Conservation (phyloP, 35 echinoderm and acorn worm genomes). For the Eucidaris tribuloides region DNA sequence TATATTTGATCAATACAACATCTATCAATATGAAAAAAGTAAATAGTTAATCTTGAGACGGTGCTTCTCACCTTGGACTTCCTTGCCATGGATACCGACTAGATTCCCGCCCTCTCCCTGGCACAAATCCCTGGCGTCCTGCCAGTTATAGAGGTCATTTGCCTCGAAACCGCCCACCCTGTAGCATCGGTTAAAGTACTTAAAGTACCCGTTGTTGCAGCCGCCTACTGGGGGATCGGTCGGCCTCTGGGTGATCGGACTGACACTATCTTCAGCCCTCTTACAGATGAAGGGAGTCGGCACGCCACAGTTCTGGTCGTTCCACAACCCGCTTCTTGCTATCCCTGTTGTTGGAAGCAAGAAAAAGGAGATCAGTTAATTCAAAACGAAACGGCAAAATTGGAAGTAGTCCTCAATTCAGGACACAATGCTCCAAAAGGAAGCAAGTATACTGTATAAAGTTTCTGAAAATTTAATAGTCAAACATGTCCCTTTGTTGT, state of each 20-base stretch:
- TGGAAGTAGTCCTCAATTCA: no score
- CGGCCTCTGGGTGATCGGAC: constrained; percentile 68
- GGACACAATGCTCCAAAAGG: no score
- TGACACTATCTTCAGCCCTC: constrained; percentile 31
- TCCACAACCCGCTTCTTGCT: constrained; percentile 85
- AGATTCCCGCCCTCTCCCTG: constrained; percentile 17
- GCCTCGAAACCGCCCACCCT: constrained; percentile 12
- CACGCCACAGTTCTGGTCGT: constrained; percentile 80
- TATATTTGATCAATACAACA: no score
- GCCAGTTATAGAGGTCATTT: constrained; percentile 15
- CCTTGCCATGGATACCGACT: constrained; percentile 43
- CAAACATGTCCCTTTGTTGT: no score
- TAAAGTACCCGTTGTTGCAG: constrained; percentile 55
- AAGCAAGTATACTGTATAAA: no score
- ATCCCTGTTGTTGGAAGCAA: no score
- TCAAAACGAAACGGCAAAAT: no score
- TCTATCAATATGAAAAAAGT: no score
- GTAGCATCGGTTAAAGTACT: constrained; percentile 48
- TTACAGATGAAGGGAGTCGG: constrained; percentile 75
- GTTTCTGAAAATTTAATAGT: no score
- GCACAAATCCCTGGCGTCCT: constrained; percentile 43
- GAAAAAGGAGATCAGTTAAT: no score
- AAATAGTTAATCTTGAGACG: not conserved
- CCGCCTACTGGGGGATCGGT: constrained; percentile 51
- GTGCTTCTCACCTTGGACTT: constrained; percentile 49